These are phyloP conservation scores for Papilio polyxenes DNA, from an alignment of 1,140 invertebrate genomes.

Conservation along the genomic window DNA sequence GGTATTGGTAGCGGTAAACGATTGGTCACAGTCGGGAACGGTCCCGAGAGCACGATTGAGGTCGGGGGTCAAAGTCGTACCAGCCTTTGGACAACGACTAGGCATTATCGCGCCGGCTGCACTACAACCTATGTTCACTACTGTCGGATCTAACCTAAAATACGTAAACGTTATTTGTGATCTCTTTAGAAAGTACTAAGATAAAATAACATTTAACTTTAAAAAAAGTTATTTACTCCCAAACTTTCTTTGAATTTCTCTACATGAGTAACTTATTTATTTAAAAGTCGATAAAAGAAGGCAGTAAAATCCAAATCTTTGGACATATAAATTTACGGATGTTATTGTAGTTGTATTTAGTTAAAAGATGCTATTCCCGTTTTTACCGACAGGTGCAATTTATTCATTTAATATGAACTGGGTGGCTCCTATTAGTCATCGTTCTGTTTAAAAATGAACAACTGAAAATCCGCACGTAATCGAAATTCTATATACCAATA, in stretches of 20 bases:
- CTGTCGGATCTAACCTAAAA: slow-evolving; percentile 25
- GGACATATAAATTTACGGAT: not conserved
- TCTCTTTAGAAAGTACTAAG: slow-evolving; percentile 16
- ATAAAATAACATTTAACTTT: not conserved
- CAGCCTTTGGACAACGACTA: slow-evolving; percentile 46
- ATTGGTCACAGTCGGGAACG: slow-evolving; percentile 64
- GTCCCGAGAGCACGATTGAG: slow-evolving; percentile 66
- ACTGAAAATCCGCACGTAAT: not conserved
- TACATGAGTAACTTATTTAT: not conserved
- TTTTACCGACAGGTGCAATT: slow-evolving; percentile 31
- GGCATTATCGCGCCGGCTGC: slow-evolving; percentile 34
- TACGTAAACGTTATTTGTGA: slow-evolving; percentile 9
- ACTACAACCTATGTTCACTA: slow-evolving; percentile 37
- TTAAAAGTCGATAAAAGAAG: not conserved
- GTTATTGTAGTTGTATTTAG: slow-evolving; percentile 4
- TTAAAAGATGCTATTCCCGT: slow-evolving; percentile 28
- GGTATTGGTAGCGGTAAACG: slow-evolving; percentile 61
- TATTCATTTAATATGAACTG: not conserved
- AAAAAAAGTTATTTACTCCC: not conserved
- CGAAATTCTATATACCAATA: not conserved
- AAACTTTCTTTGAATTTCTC: not conserved
- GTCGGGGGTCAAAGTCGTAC: slow-evolving; percentile 67
- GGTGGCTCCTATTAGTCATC: slow-evolving; percentile 25
- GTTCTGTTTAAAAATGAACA: not conserved
- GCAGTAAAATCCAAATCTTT: not conserved